phyloP scores from a whole-genome alignment of 2,113 vertebrate species.

The Empidonax alnorum region DNA sequence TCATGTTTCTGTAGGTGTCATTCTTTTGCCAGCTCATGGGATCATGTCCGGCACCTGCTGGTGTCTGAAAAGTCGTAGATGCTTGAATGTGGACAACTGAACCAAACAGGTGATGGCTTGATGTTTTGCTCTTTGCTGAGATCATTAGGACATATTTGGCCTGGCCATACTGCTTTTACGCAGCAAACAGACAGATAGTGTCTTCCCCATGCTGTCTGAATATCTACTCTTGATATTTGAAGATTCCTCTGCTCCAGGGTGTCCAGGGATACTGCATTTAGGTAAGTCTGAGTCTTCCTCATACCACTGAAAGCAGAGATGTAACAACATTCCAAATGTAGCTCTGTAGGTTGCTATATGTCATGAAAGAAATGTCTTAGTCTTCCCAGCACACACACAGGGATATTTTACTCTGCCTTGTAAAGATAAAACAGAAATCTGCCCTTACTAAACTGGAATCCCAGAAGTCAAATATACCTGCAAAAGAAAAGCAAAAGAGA shows the following conservation, averaged over 20 bases:
- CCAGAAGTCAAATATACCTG: not conserved
- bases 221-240: not conserved
- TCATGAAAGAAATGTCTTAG: not conserved
- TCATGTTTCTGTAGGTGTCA: rapidly evolving
- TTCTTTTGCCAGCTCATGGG: not conserved
- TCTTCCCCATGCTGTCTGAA: not conserved
- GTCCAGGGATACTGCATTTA: not conserved
- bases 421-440: not conserved
- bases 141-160: not conserved
- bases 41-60: too few relatives aligned
- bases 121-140: not conserved
- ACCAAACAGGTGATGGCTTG: not conserved
- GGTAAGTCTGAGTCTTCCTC: not conserved
- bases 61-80: not conserved
- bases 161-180: not conserved
- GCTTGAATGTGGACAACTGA: not conserved
- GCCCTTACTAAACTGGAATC: not conserved
- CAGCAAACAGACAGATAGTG: not conserved
- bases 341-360: not conserved
- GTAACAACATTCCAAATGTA: not conserved
- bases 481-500: not conserved
- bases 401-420: not conserved
- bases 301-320: not conserved
- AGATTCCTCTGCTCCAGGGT: not conserved
- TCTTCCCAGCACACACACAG: not conserved